Conservation (phyloP, 2,113 vertebrate genomes). For the Melanerpes formicivorus region DNA sequence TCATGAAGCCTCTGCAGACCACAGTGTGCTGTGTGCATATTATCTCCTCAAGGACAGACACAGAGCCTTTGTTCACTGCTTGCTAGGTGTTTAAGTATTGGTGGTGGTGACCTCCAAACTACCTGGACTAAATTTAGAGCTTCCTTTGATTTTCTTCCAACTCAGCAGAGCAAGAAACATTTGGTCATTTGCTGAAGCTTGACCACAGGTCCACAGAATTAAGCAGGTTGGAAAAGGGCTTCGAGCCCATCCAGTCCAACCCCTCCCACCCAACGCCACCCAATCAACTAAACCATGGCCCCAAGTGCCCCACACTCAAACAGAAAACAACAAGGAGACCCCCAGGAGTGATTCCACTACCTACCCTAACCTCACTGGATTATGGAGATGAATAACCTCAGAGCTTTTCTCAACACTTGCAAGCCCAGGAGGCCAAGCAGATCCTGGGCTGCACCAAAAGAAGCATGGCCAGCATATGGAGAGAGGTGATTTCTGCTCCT, state of each 20-base stretch:
- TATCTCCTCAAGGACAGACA: background rate
- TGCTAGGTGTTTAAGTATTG: background rate
- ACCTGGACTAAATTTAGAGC: background rate
- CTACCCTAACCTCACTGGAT: background rate
- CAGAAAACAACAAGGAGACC: background rate
- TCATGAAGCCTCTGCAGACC: background rate
- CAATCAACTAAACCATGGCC: too few species aligned
- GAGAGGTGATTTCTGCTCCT: too few species aligned
- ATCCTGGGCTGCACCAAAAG: too few species aligned
- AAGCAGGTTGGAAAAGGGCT: too few species aligned
- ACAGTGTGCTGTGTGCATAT: accelerated
- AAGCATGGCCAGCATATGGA: too few species aligned
- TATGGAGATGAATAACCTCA: background rate
- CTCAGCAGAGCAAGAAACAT: background rate
- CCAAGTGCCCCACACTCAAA: background rate
- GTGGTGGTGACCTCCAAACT: background rate
- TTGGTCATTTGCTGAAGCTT: background rate
- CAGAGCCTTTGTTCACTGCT: background rate
- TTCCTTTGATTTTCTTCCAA: background rate
- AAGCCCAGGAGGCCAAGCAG: too few species aligned
- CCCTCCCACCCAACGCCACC: too few species aligned
- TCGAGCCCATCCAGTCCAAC: too few species aligned
- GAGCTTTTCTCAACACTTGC: background rate
- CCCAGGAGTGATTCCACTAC: background rate
- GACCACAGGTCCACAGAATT: too few species aligned